phyloP scores from a whole-genome alignment of 2,113 vertebrate genomes.

The Menura novaehollandiae region DNA sequence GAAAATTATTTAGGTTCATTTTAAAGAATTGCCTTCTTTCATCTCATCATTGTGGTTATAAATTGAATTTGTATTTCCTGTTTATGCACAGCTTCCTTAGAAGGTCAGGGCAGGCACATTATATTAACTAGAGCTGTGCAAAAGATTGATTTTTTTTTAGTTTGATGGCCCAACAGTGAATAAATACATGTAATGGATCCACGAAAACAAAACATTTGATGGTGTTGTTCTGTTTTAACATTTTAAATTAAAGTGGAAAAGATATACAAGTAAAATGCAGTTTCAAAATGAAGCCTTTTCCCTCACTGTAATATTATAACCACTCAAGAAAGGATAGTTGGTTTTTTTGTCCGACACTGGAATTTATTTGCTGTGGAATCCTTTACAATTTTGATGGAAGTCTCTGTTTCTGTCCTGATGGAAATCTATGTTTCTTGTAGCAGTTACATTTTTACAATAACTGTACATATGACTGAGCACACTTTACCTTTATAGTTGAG shows the following conservation, averaged over 20 bases:
- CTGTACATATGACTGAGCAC: not conserved
- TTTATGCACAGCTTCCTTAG: not conserved
- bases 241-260: not conserved
- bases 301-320: not conserved
- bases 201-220: not conserved
- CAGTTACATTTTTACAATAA: not conserved
- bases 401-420: not conserved
- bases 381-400: not conserved
- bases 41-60: not conserved
- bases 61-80: slow-evolving; percentile 38
- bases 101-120: not conserved
- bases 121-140: not conserved
- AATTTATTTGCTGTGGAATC: not conserved
- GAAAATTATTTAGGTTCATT: slow-evolving; percentile 27
- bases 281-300: not conserved
- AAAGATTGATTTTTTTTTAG: not conserved
- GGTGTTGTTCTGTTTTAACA: not conserved
- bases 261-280: not conserved
- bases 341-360: not conserved
- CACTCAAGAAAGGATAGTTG: not conserved
- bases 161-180: not conserved
- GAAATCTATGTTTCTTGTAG: not conserved
- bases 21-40: slow-evolving; percentile 34
- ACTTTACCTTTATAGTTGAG: not conserved
- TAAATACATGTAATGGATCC: not conserved